These are phyloP conservation scores for Mactromeris polynyma DNA, from an alignment of 2,888 invertebrate species.

Conservation along the genomic window DNA sequence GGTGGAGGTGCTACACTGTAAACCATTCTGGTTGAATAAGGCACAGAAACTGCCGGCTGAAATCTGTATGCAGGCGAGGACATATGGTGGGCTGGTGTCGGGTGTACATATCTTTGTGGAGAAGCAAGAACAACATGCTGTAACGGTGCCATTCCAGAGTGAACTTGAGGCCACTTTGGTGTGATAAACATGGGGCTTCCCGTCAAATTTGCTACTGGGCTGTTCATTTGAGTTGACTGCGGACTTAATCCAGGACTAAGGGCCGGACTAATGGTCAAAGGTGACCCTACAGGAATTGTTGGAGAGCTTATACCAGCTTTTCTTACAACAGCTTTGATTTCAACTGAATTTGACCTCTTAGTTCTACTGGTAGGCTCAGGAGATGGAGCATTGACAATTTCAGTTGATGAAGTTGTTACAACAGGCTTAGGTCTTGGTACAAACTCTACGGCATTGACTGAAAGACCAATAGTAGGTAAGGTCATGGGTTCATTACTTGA, in stretches of 20 bases:
- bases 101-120: constrained; percentile 19
- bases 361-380: constrained; percentile 27
- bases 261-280: constrained; percentile 44
- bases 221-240: constrained; percentile 14
- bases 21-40: constrained; percentile 50
- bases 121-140: constrained; percentile 35
- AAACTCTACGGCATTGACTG: constrained; percentile 72
- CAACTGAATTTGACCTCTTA: constrained; percentile 42
- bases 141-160: constrained; percentile 37
- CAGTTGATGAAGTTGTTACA: constrained; percentile 14
- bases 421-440: constrained; percentile 61
- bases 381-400: not conserved
- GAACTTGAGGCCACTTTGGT: constrained; percentile 57
- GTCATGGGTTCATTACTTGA: constrained; percentile 62
- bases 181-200: constrained; percentile 72
- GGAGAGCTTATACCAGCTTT: constrained; percentile 40
- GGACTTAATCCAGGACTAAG: constrained; percentile 44
- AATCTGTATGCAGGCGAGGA: constrained; percentile 28
- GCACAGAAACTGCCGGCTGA: constrained; percentile 36
- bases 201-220: constrained; percentile 46
- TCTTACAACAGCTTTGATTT: constrained; percentile 51
- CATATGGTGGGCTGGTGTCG: constrained; percentile 28
- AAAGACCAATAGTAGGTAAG: constrained; percentile 65
- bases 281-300: constrained; percentile 35
- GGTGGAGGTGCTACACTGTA: constrained; percentile 56